These are phyloP conservation scores for Setophaga kirtlandii DNA, from an alignment of 2,113 vertebrate genomes.

Conservation along the genomic window DNA sequence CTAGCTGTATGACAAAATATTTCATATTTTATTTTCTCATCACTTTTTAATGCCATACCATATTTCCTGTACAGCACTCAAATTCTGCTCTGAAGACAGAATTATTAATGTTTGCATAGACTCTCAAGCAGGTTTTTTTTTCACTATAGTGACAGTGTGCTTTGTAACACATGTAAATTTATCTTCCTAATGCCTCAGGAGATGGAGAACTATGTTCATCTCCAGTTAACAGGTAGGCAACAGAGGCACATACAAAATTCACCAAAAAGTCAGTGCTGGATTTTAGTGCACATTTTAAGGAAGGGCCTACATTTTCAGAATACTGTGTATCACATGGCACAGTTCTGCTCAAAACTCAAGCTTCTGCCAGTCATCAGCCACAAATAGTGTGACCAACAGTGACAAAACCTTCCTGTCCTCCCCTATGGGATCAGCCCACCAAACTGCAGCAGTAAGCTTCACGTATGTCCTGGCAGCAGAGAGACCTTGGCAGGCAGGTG, in stretches of 20 bases:
- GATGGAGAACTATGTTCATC: not conserved
- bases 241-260: not conserved
- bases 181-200: not conserved
- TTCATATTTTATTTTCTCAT: conserved; percentile 33
- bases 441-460: not conserved
- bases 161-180: not conserved
- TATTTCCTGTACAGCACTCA: not conserved
- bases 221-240: not conserved
- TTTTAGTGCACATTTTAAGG: not conserved
- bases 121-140: not conserved
- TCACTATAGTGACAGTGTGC: not conserved
- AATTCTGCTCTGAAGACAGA: conserved; percentile 28
- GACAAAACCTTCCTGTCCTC: not conserved
- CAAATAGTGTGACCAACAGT: not conserved
- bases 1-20: not conserved
- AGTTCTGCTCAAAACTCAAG: not conserved
- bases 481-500: not conserved
- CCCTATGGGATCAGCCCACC: not conserved
- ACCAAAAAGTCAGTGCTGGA: not conserved
- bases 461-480: not conserved
- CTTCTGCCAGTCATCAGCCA: not conserved
- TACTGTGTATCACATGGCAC: not conserved
- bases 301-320: not conserved
- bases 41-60: not conserved
- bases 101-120: conserved; percentile 32